Base-by-base conservation (phyloP, 2,797 vertebrate species). In the Apogon talboti region DNA sequence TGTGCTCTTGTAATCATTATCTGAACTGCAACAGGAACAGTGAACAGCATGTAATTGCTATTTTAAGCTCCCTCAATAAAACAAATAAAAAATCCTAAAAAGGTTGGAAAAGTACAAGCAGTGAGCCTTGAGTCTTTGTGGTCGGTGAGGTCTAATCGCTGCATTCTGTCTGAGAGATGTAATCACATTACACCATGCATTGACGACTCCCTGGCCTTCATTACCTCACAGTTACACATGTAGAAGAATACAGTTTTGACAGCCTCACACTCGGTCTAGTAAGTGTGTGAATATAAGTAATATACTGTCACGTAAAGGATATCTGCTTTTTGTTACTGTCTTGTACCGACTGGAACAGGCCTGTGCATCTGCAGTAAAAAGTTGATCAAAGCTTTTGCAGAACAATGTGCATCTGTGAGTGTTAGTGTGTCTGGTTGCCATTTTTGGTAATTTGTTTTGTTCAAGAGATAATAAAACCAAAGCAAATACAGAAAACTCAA, bases 121-220 rank as follows among this genome's bases (percentile, higher is more conserved):
- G 65, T 3, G 35, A 71, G 81, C 42, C 50, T 46, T 18, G 28
- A 49, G 60, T 71, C 78, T 46, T 16, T 87, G 89, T 74, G 90
- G 89, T 92, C 11, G 74, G n/a, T 71, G 85, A 73, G 75, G 76
- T 82, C 78, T 90, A 87, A 90, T 91, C 54, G 62, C 64, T 77
- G 82, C 88, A 91, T 93, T 92, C 88, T 93, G 88, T 79, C 67
- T 67, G 78, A 38, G 83, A 83, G 87, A 86, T 89, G 92, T 93
- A 89, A 93, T 93, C 80, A 63, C 85, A 93, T 92, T 86, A 92
- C 85, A 41, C 72, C 85, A 91, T 82, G 57, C 75, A 5, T 37
- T 87, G 86, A 89, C 66, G 61, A 80, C 75, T 78, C 80, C 46
- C 78, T 54, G 76, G 66, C 71, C 58, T 79, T 75, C 76, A 88